phyloP scores from a whole-genome alignment of 2,888 invertebrate genomes.

The Rapana venosa region DNA sequence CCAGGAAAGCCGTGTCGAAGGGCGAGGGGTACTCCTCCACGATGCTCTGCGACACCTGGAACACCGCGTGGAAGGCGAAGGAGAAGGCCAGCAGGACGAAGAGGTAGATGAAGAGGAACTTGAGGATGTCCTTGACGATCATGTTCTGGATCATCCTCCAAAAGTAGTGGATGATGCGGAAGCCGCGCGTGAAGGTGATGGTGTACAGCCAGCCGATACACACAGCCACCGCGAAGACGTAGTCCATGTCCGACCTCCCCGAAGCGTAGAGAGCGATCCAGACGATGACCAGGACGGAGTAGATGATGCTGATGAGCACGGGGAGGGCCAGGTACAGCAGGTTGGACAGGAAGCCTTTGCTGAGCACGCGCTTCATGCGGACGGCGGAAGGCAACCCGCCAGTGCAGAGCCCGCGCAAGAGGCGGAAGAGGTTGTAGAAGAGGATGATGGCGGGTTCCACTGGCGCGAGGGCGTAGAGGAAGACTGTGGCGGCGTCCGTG shows the following conservation, averaged over 20 bases:
- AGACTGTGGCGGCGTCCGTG: conserved; percentile 47
- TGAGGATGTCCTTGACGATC: conserved; percentile 71
- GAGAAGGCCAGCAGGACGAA: conserved; percentile 75
- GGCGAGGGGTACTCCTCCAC: conserved; percentile 59
- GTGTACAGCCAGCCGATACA: conserved; percentile 73
- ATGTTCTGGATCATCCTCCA: conserved; percentile 75
- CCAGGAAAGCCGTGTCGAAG: conserved; percentile 69
- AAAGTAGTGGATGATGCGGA: conserved; percentile 74
- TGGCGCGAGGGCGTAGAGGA: conserved; percentile 63
- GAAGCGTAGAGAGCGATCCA: conserved; percentile 67
- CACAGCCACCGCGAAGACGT: conserved; percentile 69
- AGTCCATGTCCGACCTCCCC: conserved; percentile 62
- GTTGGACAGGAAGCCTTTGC: not conserved
- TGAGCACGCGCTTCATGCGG: not conserved
- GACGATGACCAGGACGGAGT: conserved; percentile 60
- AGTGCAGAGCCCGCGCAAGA: conserved; percentile 41
- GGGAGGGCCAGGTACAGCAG: conserved; percentile 34
- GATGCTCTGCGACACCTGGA: conserved; percentile 58
- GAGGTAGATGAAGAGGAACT: conserved; percentile 73
- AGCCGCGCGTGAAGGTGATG: conserved; percentile 75
- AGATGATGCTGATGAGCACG: conserved; percentile 56
- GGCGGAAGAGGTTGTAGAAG: conserved; percentile 53
- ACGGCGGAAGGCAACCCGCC: conserved; percentile 21
- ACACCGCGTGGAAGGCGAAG: conserved; percentile 71
- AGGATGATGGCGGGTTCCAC: conserved; percentile 65